These are phyloP conservation scores for Clinocottus analis DNA, from an alignment of 2,113 vertebrate genomes.

Conservation along the genomic window DNA sequence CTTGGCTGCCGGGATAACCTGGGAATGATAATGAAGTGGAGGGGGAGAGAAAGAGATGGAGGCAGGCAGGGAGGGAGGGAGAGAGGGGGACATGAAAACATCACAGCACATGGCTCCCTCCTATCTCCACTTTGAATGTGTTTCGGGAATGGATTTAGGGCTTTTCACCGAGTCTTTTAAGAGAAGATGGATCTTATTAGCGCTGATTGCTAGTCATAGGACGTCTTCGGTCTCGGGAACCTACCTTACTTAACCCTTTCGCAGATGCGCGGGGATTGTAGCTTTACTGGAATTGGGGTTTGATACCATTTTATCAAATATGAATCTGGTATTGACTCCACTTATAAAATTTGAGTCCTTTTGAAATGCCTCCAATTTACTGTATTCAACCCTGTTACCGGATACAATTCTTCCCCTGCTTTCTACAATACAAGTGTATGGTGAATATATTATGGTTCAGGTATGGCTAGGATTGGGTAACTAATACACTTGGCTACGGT, in stretches of 20 bases:
- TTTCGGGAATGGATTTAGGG: constrained; percentile 89
- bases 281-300: neutral
- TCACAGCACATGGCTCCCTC: constrained; percentile 78
- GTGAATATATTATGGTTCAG: neutral
- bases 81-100: constrained; percentile 77
- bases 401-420: no score
- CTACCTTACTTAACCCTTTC: constrained; percentile 87
- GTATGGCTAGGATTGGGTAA: neutral
- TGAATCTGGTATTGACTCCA: constrained; percentile 12
- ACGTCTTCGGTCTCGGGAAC: constrained; percentile 81
- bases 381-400: neutral
- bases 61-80: neutral
- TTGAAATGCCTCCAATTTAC: neutral
- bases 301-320: constrained; percentile 32
- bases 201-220: constrained; percentile 90
- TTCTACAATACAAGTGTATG: neutral
- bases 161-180: constrained; percentile 90
- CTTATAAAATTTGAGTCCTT: constrained; percentile 1
- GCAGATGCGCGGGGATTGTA: constrained; percentile 54
- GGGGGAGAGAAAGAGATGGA: constrained; percentile 7
- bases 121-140: constrained; percentile 91
- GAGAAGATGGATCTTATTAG: constrained; percentile 92
- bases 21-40: constrained; percentile 92
- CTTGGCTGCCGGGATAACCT: constrained; percentile 89
- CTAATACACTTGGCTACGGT: neutral